phyloP scores from a whole-genome alignment of 2,888 invertebrate genomes.

The Nebria brevicollis region DNA sequence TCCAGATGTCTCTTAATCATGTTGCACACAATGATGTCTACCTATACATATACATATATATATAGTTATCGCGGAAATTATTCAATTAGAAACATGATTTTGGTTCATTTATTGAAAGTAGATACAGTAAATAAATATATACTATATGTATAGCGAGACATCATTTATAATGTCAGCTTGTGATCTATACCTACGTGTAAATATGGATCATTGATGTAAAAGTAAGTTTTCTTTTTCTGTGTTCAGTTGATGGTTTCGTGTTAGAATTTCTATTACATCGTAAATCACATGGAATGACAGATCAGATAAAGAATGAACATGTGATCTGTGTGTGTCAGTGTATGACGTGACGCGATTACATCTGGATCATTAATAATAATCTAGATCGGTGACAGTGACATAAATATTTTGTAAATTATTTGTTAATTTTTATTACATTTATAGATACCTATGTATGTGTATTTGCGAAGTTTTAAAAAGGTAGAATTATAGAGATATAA shows the following conservation, averaged over 20 bases:
- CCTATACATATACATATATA: not conserved
- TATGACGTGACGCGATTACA: conserved; percentile 27
- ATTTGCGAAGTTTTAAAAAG: too few species aligned
- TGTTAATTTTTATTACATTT: not conserved
- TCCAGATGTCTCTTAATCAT: conserved; percentile 7
- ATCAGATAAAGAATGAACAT: conserved; percentile 20
- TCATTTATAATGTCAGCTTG: conserved; percentile 33
- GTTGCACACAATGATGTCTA: not conserved
- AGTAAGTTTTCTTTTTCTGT: not conserved
- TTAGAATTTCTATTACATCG: conserved; percentile 37
- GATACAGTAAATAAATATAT: not conserved
- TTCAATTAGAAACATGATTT: too few species aligned
- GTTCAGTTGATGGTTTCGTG: conserved; percentile 20
- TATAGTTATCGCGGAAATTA: not conserved
- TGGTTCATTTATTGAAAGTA: too few species aligned
- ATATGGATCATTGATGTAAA: conserved; percentile 22
- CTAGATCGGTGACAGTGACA: conserved; percentile 30
- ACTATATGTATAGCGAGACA: not conserved
- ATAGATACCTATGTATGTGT: too few species aligned
- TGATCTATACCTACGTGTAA: conserved; percentile 27
- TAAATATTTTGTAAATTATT: conserved; percentile 27
- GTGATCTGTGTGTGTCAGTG: conserved; percentile 33
- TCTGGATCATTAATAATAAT: conserved; percentile 31
- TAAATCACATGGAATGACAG: conserved; percentile 24
- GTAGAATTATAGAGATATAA: too few species aligned